Conservation (phyloP, 2,888 invertebrate genomes). For the Agriopis aurantiaria region DNA sequence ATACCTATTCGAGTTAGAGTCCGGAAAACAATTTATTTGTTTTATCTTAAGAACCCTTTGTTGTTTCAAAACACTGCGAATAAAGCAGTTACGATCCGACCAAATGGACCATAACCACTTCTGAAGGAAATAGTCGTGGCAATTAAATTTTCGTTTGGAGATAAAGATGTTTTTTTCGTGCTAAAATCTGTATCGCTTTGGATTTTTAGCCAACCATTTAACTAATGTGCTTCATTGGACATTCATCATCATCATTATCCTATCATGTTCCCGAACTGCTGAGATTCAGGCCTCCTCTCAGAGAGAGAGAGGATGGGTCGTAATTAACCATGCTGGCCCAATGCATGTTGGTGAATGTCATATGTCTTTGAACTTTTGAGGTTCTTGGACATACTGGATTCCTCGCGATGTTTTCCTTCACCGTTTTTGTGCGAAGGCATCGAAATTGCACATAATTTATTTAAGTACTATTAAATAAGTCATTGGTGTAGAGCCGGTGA, state of each 20-base stretch:
- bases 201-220: slow-evolving; percentile 10
- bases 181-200: slow-evolving; percentile 8
- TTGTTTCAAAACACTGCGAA: slow-evolving; percentile 61
- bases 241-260: neutral
- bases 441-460: no score
- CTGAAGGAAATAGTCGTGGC: slow-evolving; percentile 57
- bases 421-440: no score
- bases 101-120: slow-evolving; percentile 71
- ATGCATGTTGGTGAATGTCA: no score
- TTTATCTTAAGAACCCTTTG: slow-evolving; percentile 73
- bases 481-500: no score
- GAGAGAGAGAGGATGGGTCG: no score
- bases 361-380: no score
- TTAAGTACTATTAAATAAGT: no score
- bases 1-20: slow-evolving; percentile 58
- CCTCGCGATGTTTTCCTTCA: no score
- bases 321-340: no score
- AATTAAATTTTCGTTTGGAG: slow-evolving; percentile 63
- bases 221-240: slow-evolving; percentile 13
- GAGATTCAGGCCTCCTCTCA: no score
- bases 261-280: no score
- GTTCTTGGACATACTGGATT: no score
- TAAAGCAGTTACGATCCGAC: slow-evolving; percentile 73
- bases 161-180: slow-evolving; percentile 41
- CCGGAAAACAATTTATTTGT: slow-evolving; percentile 70